Evolutionary conservation across 2,113 vertebrate species (phyloP), one percentile per base, ranked within the genome.

Genomic region (Eptesicus fuscus): DNA sequence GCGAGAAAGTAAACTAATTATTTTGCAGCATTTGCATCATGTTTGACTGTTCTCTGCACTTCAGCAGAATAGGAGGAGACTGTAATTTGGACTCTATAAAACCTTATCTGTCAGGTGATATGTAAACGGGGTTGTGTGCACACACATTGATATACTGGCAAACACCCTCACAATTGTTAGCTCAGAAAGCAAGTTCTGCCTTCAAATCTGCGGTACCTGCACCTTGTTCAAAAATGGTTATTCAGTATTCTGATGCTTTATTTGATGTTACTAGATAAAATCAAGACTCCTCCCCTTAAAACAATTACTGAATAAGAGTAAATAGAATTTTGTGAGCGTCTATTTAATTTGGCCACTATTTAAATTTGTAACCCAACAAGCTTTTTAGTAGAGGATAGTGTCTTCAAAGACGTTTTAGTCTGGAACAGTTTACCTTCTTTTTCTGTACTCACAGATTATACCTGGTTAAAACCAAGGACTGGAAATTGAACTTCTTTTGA

Each of bases 11-110:
- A 96, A 96, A 96, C 94, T 96, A 96, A 95, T 97, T 97, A 95
- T 97, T 95, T 96, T 96, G 94, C 71, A 94, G 78, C 85, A 80
- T 97, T 97, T 85, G 79, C 93, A 95, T 96, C 96, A 90, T 86
- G 87, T 91, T 94, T 95, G 94, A 77, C 94, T 95, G 88, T 87
- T 91, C 89, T 89, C 88, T 95, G 95, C 67, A 93, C 94, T 97
- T 93, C 82, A 94, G 92, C 71, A 93, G 82, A 96, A 69, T 86
- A 93, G 90, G 78, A 95, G 92, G 94, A 91, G 96, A 71, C 70
- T 94, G 96, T 96, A 96, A 97, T 96, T 96, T 97, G 96, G 95
- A 96, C 97, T 97, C 97, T 74, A 74, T 96, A 96, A 96, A 96
- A 30, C 51, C 96, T 96, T 97, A 96, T 97, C 96, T 96, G 90